Evolutionary conservation across 2,797 vertebrate genomes (phyloP).

Genomic region (Astyanax mexicanus): DNA sequence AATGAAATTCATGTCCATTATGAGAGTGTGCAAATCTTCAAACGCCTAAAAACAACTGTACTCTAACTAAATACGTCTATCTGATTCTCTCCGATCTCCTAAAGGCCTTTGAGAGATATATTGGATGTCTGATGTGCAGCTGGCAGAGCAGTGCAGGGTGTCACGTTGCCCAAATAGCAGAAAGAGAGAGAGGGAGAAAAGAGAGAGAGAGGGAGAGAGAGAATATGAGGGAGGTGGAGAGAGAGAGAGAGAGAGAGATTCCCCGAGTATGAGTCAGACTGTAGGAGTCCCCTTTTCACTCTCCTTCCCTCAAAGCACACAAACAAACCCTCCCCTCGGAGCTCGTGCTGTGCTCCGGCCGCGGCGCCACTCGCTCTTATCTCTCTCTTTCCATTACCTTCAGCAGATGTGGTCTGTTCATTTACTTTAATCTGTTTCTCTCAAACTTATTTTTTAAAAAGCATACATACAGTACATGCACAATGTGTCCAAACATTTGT

Average conservation of each 20-base stretch:
- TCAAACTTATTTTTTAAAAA: constrained; percentile 4
- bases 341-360: constrained; percentile 1
- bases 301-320: constrained; percentile 33
- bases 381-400: constrained; percentile 9
- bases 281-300: constrained; percentile 49
- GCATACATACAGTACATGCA: not conserved
- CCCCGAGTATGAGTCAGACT: constrained; percentile 54
- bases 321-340: constrained; percentile 34
- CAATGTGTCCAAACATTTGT: not conserved
- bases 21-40: too few relatives aligned
- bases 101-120: constrained; percentile 3
- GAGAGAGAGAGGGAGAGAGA: constrained; percentile 39
- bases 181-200: constrained; percentile 29
- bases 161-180: constrained; percentile 24
- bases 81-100: not conserved
- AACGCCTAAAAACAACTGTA: too few relatives aligned
- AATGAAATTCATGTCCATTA: too few relatives aligned
- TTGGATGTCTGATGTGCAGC: constrained; percentile 25
- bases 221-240: constrained; percentile 60
- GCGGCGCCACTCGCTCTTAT: constrained; percentile 14
- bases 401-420: constrained; percentile 19
- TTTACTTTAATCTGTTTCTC: not conserved
- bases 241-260: constrained; percentile 62
- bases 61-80: too few relatives aligned
- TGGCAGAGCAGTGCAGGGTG: constrained; percentile 21